These are phyloP conservation scores for Apantesis nais DNA, from an alignment of 2,888 invertebrate genomes.

Conservation along the genomic window DNA sequence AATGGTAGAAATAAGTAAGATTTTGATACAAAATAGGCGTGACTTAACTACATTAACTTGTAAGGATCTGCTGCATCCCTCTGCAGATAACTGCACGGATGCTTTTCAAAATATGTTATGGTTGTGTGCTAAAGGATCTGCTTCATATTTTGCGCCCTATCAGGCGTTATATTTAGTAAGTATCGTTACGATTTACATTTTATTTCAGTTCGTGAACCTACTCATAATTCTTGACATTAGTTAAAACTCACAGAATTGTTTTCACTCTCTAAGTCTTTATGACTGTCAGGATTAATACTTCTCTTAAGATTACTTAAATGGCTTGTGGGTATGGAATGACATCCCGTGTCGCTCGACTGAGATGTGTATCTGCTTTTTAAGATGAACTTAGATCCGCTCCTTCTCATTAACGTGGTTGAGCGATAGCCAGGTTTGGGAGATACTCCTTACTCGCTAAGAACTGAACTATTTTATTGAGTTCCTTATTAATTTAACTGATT, in stretches of 20 bases:
- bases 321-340: neutral
- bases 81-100: slow-evolving; percentile 63
- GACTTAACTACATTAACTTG: slow-evolving; percentile 54
- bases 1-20: slow-evolving; percentile 78
- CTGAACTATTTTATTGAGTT: neutral
- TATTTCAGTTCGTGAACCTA: neutral
- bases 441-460: neutral
- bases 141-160: slow-evolving; percentile 62
- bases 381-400: neutral
- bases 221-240: neutral
- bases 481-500: too few species aligned
- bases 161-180: slow-evolving; percentile 61
- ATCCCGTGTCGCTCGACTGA: too few species aligned
- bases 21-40: slow-evolving; percentile 52
- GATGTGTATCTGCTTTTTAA: neutral
- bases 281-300: neutral
- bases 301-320: neutral
- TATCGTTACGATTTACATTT: slow-evolving; percentile 24
- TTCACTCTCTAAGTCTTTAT: too few species aligned
- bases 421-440: neutral
- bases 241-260: neutral
- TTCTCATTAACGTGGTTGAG: neutral
- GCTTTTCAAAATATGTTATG: slow-evolving; percentile 61
- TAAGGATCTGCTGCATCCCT: slow-evolving; percentile 67
- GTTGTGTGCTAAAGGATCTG: slow-evolving; percentile 57